Conservation (phyloP, 2,797 vertebrate genomes). For the Alcedo atthis region DNA sequence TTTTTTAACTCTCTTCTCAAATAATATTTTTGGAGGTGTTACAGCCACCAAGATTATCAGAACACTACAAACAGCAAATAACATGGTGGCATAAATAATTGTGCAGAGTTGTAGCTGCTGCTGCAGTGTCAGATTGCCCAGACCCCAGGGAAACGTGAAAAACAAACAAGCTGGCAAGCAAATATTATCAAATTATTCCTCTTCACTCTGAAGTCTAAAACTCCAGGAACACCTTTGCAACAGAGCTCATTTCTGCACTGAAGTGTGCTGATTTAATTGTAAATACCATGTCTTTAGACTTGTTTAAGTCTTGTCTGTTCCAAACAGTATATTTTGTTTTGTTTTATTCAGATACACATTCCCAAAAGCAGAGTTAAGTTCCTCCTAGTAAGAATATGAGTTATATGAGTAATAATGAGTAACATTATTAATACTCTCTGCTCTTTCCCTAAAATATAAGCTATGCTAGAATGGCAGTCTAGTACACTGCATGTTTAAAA, state of each 20-base stretch:
- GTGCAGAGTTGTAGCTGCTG: background rate
- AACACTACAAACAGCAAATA: background rate
- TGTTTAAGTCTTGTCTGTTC: background rate
- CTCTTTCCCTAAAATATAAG: background rate
- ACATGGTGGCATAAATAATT: background rate
- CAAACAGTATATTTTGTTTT: background rate
- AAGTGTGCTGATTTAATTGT: background rate
- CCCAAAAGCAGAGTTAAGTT: background rate
- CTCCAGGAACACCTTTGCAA: background rate
- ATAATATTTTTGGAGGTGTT: background rate
- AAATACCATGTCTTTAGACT: background rate
- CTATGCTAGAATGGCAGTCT: no score
- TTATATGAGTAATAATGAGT: background rate
- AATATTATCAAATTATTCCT: background rate
- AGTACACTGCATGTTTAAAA: background rate
- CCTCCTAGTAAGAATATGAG: background rate
- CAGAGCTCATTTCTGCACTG: background rate
- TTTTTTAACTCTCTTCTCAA: background rate
- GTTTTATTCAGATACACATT: background rate
- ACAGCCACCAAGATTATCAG: background rate
- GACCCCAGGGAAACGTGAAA: background rate
- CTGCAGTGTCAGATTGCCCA: background rate
- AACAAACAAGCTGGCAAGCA: background rate
- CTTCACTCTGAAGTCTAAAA: rapidly evolving
- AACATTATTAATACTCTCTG: background rate